Conservation (phyloP, 1,140 invertebrate species). For the Ceratina australensis region DNA sequence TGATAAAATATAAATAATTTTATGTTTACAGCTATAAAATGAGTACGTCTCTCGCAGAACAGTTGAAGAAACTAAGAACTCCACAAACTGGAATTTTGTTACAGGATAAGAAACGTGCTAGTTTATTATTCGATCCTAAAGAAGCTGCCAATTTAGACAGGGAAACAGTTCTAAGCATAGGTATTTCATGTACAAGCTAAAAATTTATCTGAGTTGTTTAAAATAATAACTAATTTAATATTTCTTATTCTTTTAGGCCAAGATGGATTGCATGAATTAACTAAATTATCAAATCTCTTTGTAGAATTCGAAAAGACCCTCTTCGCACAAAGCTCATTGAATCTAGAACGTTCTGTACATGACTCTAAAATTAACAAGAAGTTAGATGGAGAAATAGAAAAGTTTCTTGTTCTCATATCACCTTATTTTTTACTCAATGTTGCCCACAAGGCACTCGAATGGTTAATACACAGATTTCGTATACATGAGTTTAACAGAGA, state of each 20-base stretch:
- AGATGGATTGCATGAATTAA: slow-evolving; percentile 91
- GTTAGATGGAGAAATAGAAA: slow-evolving; percentile 87
- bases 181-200: slow-evolving; percentile 73
- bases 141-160: slow-evolving; percentile 92
- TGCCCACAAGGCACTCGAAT: slow-evolving; percentile 94
- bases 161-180: slow-evolving; percentile 91
- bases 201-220: slow-evolving; percentile 25
- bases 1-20: neutral
- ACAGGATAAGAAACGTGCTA: slow-evolving; percentile 86
- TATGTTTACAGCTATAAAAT: slow-evolving; percentile 65
- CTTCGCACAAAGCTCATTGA: slow-evolving; percentile 87
- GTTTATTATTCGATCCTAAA: slow-evolving; percentile 92
- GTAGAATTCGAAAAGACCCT: slow-evolving; percentile 86
- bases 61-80: slow-evolving; percentile 88
- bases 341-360: slow-evolving; percentile 90
- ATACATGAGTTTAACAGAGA: slow-evolving; percentile 93
- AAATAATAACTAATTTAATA: neutral
- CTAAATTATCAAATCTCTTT: slow-evolving; percentile 86
- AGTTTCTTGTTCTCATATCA: slow-evolving; percentile 89
- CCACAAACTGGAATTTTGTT: slow-evolving; percentile 88
- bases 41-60: slow-evolving; percentile 89
- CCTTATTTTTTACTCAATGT: slow-evolving; percentile 92
- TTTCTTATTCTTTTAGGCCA: slow-evolving; percentile 75
- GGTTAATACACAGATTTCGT: slow-evolving; percentile 93
- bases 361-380: slow-evolving; percentile 87